Evolutionary conservation across 23 tunicate species (phyloP).

Genomic region (Trididemnum nubilum): DNA sequence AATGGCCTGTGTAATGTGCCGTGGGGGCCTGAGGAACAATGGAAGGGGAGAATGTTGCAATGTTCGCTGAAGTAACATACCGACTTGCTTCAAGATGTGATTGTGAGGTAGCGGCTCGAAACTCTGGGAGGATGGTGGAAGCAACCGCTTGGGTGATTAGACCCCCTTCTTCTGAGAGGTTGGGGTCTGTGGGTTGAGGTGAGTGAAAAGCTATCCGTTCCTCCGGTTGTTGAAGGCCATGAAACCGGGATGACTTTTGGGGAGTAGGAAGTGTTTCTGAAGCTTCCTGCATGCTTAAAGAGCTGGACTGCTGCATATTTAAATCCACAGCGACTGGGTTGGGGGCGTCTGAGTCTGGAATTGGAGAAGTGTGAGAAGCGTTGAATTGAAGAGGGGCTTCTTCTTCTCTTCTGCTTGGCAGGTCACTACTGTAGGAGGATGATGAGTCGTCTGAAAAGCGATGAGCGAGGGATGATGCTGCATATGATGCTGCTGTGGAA

Average conservation of each 20-base stretch:
- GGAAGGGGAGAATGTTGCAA: constrained; percentile 9
- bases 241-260: constrained; percentile 14
- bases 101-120: constrained; percentile 36
- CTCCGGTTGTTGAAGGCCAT: constrained; percentile 5
- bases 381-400: background rate
- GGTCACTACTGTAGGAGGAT: background rate
- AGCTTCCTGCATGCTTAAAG: constrained; percentile 1
- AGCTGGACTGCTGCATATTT: background rate
- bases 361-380: background rate
- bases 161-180: constrained; percentile 4
- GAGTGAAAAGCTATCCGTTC: background rate
- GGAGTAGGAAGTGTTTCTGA: background rate
- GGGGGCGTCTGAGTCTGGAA: background rate
- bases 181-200: background rate
- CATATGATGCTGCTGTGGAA: constrained; percentile 86
- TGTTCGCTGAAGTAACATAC: constrained; percentile 27
- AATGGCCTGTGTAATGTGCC: constrained; percentile 25
- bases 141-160: constrained; percentile 34
- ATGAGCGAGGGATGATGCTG: constrained; percentile 82
- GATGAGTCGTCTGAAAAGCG: constrained; percentile 50
- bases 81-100: constrained; percentile 40
- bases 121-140: constrained; percentile 50
- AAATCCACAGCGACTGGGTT: background rate
- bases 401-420: constrained; percentile 9
- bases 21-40: constrained; percentile 4